Evolutionary conservation across 1,140 invertebrate species (phyloP), one percentile per base, ranked within the genome.

Genomic region (Stegodyphus dumicola): DNA sequence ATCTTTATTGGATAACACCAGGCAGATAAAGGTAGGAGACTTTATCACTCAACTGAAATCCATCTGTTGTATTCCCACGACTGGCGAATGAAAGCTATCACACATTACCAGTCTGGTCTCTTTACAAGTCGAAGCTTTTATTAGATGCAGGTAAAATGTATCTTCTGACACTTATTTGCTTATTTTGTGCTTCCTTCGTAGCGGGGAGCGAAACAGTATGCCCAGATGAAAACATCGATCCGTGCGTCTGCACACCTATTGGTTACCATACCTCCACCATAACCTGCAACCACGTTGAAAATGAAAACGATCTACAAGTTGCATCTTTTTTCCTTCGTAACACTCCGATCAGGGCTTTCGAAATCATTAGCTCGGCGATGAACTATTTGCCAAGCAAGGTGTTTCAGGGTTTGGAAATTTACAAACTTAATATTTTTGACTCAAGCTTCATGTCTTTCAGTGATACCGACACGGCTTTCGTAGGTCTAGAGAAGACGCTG

Each of bases 381-480:
- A 15, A 52, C 2, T 79, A 70, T 33, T 54, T 79, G 5, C 77
- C 77, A 6, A 69, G 66, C 18, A 52, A 56, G 6, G 49, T 48
- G 3, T 79, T 79, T 15, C 6, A 54, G 6, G 77, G 77, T 48
- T 18, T 79, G 10, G 17, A 69, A 3, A 10, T 79, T 9, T 15
- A 18, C 15, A 79, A 33, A 10, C 52, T 79, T 11, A 3, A 13
- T 5, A 11, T 79, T 7, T 1, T 6, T 3, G 65, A 18, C 11
- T 70, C 66, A 0, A 54, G 52, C 51, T 13, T 79, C 6, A 33
- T 18, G 11, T 69, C 52, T 49, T 48, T 79, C 7, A 54, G 49
- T 48, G 77, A 79, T 15, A 54, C 77, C 0, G 77, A 79, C 7
- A 33, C 13, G 5, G 77, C 77, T 56, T 70, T 79, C 52, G 77